phyloP scores from a whole-genome alignment of 2,797 vertebrate genomes.

The Myotis pilosus region DNA sequence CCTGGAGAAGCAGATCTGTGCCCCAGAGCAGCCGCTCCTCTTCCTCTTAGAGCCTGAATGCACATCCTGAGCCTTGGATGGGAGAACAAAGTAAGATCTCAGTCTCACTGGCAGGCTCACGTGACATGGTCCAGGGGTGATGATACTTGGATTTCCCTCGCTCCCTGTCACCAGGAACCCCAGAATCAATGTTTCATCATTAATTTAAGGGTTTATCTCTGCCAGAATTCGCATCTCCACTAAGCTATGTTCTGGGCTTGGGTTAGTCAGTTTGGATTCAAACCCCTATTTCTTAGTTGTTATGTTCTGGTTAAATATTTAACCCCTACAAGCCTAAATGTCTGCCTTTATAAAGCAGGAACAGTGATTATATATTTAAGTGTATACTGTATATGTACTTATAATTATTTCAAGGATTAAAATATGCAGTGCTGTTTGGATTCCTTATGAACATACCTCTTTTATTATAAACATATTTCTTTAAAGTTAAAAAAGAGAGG shows the following conservation, averaged over 20 bases:
- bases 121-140: not conserved
- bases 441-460: not conserved
- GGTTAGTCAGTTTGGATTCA: not conserved
- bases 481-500: not conserved
- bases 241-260: not conserved
- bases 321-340: not conserved
- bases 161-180: not conserved
- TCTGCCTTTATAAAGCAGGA: not conserved
- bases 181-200: not conserved
- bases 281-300: not conserved
- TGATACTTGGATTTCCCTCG: not conserved
- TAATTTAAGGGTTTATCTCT: not conserved
- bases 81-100: not conserved
- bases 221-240: not conserved
- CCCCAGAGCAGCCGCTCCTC: not conserved
- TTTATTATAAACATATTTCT: not conserved
- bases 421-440: not conserved
- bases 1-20: not conserved
- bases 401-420: conserved; percentile 17
- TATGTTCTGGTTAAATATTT: not conserved
- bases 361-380: not conserved
- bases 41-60: not conserved
- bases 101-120: not conserved
- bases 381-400: not conserved
- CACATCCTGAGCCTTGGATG: not conserved